Conservation (phyloP, 2,888 invertebrate species). For the Hirtodrosophila cameraria region DNA sequence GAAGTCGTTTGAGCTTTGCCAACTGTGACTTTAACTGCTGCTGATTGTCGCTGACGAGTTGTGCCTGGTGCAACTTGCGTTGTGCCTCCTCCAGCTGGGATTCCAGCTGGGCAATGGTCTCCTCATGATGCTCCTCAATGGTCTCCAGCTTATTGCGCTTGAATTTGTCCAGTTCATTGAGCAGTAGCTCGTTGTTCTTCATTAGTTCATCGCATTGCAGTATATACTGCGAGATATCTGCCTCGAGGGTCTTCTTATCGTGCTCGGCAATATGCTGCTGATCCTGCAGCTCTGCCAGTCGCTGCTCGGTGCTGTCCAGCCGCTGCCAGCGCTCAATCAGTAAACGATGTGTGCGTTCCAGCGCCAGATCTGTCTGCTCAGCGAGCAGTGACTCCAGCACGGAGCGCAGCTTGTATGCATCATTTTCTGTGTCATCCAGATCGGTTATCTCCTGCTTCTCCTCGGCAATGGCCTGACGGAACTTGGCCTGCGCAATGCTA, state of each 20-base stretch:
- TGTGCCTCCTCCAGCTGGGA: slow-evolving; percentile 87
- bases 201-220: slow-evolving; percentile 88
- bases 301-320: slow-evolving; percentile 85
- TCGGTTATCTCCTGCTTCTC: slow-evolving; percentile 82
- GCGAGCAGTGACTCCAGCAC: slow-evolving; percentile 63
- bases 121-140: slow-evolving; percentile 90
- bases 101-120: slow-evolving; percentile 87
- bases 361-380: slow-evolving; percentile 41
- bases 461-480: slow-evolving; percentile 75
- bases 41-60: neutral
- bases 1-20: neutral
- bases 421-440: slow-evolving; percentile 70
- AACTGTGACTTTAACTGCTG: neutral
- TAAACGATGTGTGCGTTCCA: slow-evolving; percentile 85
- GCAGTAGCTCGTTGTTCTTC: slow-evolving; percentile 89
- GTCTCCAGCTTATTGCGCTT: slow-evolving; percentile 88
- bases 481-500: slow-evolving; percentile 69
- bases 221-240: slow-evolving; percentile 85
- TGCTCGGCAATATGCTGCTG: slow-evolving; percentile 86
- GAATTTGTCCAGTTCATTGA: slow-evolving; percentile 87
- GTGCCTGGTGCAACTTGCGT: neutral
- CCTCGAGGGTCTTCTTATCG: slow-evolving; percentile 85
- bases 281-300: slow-evolving; percentile 74
- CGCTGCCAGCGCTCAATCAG: slow-evolving; percentile 85
- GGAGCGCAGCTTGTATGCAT: slow-evolving; percentile 66